Evolutionary conservation across 2,888 invertebrate genomes (phyloP), one percentile per base, ranked within the genome.

Genomic region (Torymus texanus): DNA sequence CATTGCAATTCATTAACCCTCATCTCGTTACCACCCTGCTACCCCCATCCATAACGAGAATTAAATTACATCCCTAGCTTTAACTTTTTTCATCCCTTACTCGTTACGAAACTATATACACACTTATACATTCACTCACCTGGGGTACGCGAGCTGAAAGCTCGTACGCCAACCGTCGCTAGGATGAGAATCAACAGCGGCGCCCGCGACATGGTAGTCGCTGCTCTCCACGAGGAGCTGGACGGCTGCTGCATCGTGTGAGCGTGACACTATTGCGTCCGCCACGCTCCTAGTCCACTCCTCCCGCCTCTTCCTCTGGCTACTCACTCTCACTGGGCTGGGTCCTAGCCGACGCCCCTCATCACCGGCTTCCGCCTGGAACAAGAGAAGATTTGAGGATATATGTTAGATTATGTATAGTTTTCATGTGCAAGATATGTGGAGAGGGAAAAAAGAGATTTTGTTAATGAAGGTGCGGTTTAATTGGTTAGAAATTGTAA

Each of bases 101-200:
- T 41, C 41, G 41, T 41, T 41, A 41, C 41, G 8, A 12, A n/a
- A 63, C 62, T 41, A 63, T 12, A 10, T 61, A 29, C n/a, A 10
- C 16, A 16, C 56, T 29, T 62, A 62, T 70, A 68, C 14, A 29
- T 63, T 59, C 70, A 82, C 84, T 87, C 81, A 88, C 89, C 89
- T 89, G 86, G 83, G 84, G 87, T 88, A 83, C 89, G 88, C 72
- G 88, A 85, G 83, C 84, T 85, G 85, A 87, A 88, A 82, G 87
- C 89, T 82, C 83, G 84, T 84, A 85, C 85, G 86, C 87, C 86
- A 80, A 86, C 86, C 84, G 86, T 86, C 50, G 58, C 75, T 85
- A 89, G 85, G 85, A 90, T 87, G 86, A 90, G 86, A 87, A 90
- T 88, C 84, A 88, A 84, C 87, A 89, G 86, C 83, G 87, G 87